A percentile compares a stretch with the other conserved stretches of the same genome.
These are phyloP conservation scores for Trogon surrucura DNA, from an alignment of 2,113 vertebrate genomes.

Conservation along the genomic window DNA sequence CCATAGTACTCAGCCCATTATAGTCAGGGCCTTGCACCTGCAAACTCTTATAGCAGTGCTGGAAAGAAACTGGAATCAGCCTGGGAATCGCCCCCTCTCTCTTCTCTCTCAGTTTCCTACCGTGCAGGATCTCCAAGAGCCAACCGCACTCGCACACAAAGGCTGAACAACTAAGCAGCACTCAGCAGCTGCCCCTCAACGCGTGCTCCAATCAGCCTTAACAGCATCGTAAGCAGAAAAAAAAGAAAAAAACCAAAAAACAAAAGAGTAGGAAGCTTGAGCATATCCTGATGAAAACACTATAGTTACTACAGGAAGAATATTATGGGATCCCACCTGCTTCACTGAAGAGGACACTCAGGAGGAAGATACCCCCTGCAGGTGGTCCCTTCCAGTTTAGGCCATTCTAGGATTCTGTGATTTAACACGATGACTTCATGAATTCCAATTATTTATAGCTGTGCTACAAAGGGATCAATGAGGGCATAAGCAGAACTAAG, in stretches of 20 bases:
- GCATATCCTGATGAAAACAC: not conserved
- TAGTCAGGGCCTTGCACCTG: not conserved
- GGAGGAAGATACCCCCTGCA: not conserved
- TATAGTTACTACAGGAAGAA: not conserved
- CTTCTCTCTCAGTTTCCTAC: not conserved
- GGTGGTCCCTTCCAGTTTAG: no score
- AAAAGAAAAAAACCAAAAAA: not conserved
- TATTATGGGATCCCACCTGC: not conserved
- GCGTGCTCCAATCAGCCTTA: not conserved
- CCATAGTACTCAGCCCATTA: not conserved
- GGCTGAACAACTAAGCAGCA: not conserved
- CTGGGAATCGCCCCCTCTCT: not conserved
- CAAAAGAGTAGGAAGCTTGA: not conserved
- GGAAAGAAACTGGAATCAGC: not conserved
- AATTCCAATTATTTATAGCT: no score
- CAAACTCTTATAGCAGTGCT: not conserved
- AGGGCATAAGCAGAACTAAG: not conserved
- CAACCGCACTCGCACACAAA: not conserved
- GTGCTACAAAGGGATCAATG: not conserved
- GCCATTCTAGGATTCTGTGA: no score
- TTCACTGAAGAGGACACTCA: not conserved
- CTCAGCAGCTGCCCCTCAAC: not conserved
- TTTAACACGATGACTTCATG: no score
- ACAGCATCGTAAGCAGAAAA: not conserved
- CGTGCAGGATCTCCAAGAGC: not conserved